Evolutionary conservation across 1,140 invertebrate species (phyloP), one percentile per base, ranked within the genome.

Genomic region (Ruditapes philippinarum): DNA sequence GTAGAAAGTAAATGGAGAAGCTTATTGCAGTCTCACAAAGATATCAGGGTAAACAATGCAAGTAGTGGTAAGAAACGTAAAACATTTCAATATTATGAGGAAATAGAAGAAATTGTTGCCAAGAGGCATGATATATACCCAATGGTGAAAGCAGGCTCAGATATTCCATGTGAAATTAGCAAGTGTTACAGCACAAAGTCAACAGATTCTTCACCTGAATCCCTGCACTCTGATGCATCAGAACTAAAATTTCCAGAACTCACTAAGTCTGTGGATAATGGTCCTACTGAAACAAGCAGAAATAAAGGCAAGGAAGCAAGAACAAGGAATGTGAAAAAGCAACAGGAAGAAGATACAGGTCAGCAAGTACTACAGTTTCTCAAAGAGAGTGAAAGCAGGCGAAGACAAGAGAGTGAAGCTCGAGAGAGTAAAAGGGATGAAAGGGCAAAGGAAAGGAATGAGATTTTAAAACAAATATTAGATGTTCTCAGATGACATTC

Each of bases 61-160:
- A 78, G 28, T n/a, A 17, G 40, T 7, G 65, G 73, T 14, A 40
- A 78, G 45, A 54, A 78, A 49, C 22, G 28, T 4, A 54, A 78
- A 49, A 78, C 36, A n/a, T 78, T 78, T 28, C 73, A 78, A 51
- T 78, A 78, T 33, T 78, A 14, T 78, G 49, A 78, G 25, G 45
- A 78, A 49, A 49, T 78, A 17, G 40, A 78, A 49, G 73, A 78
- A 7, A 78, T 78, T 51, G 73, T 78, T 31, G 73, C 36, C 11
- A 78, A 78, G 28, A 17, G 73, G 3, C 65, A 70, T 78, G 73
- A 78, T 33, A 78, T 78, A 28, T n/a, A 78, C 31, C 73, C 73
- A 49, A 19, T 5, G 28, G 19, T 45, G 19, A 78, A 17, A 42
- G 9, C 73, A 40, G 45, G 73, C 17, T 49, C 40, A 25, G n/a